Base-by-base conservation (phyloP, 2,797 vertebrate genomes). In the Margarornis squamiger region DNA sequence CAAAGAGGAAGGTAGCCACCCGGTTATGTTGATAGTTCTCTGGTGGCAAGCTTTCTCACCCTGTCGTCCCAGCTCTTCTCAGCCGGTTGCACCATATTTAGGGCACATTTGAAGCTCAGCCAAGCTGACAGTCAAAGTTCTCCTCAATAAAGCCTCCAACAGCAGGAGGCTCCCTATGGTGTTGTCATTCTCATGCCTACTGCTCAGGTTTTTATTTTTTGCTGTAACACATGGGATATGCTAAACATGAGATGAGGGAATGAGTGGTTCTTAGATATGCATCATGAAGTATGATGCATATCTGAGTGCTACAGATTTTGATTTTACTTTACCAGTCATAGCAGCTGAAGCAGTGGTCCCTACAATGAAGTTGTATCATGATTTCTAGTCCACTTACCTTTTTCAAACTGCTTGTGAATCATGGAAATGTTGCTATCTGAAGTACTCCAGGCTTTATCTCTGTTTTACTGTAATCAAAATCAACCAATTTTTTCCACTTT, bases 121-220 rank as follows among this genome's bases (percentile, higher is more conserved):
- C 97, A 98, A 96, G 91, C 95, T 98, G 97, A 96, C 97, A 98
- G 94, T 96, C 93, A 45, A 90, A 96, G 89, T 94, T 97, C 97
- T 93, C 90, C 96, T 97, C 22, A 7, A 94, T 96, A 96, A 77
- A 97, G 91, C 92, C 96, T 97, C 96, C 80, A 93, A 92, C 95
- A 97, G 93, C 97, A 96, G 97, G 96, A 96, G 93, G 92, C 90
- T 97, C 78, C 92, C 61, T 75, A 96, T 97, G 95, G 94, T 96
- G 96, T 94, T 98, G 96, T 97, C 95, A 95, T 97, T 95, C 92
- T 96, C 22, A 2, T 88, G 87, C 97, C 96, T 98, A 97, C 97
- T 98, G 97, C 94, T 98, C 94, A 83, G 59, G 94, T 95, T 97
- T 97, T 97, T 94, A 90, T 92, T 90, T 92, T 96, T 92, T 92